These are phyloP conservation scores for Philantomba maxwellii DNA, from an alignment of 2,113 vertebrate species.

Conservation along the genomic window DNA sequence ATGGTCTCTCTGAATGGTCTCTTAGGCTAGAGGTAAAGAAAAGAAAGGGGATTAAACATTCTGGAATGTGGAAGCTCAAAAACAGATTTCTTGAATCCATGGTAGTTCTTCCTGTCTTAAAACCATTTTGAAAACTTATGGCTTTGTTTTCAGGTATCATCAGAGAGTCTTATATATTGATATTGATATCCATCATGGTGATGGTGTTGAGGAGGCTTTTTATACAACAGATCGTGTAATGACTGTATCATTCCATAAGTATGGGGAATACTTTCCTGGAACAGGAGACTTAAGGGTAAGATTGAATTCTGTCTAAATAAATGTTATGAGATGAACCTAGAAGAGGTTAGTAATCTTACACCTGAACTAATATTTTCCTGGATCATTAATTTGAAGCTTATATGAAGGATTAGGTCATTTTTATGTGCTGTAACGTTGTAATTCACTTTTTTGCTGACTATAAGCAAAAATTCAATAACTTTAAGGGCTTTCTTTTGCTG, in stretches of 20 bases:
- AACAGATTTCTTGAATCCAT: not conserved
- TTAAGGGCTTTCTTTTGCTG: not conserved
- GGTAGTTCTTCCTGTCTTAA: not conserved
- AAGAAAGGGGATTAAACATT: not conserved
- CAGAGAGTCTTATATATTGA: constrained; percentile 90
- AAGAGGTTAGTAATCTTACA: not conserved
- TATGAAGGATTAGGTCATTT: not conserved
- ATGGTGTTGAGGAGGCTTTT: constrained; percentile 89
- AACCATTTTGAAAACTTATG: not conserved
- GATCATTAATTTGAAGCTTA: not conserved
- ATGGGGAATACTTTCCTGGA: constrained; percentile 88
- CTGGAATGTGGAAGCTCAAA: not conserved
- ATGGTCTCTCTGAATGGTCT: not conserved
- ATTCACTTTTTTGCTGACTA: not conserved
- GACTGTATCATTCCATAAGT: constrained; percentile 90
- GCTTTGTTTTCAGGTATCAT: constrained; percentile 80
- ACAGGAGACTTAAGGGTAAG: constrained; percentile 87
- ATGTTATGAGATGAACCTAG: not conserved
- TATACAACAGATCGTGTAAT: constrained; percentile 89
- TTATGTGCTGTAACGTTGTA: not conserved
- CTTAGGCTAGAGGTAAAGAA: not conserved
- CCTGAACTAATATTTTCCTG: not conserved
- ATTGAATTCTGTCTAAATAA: constrained; percentile 18
- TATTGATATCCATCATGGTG: constrained; percentile 89
- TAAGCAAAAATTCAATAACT: not conserved